phyloP scores from a whole-genome alignment of 2,113 vertebrate genomes.

The Phodopus roborovskii region DNA sequence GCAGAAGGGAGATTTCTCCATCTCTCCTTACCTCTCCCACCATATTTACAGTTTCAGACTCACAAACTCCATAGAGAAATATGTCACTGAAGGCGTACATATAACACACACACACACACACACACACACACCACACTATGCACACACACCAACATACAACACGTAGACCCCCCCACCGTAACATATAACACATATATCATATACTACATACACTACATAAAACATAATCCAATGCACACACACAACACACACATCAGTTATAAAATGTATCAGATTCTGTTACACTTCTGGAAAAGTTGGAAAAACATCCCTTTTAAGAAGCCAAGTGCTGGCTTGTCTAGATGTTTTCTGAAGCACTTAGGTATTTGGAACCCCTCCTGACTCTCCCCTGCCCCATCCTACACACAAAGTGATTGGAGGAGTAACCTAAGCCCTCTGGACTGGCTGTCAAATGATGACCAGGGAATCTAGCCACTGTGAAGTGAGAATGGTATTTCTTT shows the following conservation, averaged over 20 bases:
- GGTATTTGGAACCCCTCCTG: neutral
- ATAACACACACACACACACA: neutral
- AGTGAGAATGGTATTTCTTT: conserved; percentile 55
- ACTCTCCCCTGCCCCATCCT: too few species aligned
- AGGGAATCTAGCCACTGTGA: neutral
- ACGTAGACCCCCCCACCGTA: too few species aligned
- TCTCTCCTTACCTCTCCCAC: neutral
- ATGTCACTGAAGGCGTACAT: neutral
- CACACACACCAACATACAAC: neutral
- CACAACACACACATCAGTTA: neutral
- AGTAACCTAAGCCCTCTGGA: neutral
- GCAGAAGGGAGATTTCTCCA: conserved; percentile 10
- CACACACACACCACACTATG: neutral
- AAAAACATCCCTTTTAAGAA: conserved; percentile 2
- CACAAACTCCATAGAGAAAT: conserved; percentile 8
- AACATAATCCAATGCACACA: neutral
- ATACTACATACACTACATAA: neutral
- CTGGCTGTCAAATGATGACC: neutral
- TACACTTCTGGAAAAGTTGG: conserved; percentile 32
- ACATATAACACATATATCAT: neutral
- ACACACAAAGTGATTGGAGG: neutral
- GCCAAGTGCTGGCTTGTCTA: neutral
- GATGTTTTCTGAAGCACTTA: conserved; percentile 16
- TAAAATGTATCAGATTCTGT: neutral
- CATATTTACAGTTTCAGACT: neutral